These are phyloP conservation scores for Clupea harengus DNA, from an alignment of 2,113 vertebrate genomes.

Conservation along the genomic window DNA sequence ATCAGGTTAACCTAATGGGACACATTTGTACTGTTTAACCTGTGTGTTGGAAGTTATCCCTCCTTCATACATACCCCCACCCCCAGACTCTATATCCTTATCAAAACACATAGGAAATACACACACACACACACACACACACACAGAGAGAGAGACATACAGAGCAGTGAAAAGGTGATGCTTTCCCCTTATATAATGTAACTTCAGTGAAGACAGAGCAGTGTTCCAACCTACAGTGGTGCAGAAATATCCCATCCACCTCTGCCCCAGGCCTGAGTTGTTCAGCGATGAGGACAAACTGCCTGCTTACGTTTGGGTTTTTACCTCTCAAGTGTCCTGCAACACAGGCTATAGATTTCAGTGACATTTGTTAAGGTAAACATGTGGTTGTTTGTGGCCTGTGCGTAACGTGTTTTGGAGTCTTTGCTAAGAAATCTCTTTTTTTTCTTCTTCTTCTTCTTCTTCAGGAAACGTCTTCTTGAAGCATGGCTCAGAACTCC, in stretches of 20 bases:
- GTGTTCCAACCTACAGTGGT: not conserved
- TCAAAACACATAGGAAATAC: no score
- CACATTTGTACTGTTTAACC: not conserved
- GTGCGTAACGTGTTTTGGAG: not conserved
- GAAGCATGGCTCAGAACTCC: constrained; percentile 76
- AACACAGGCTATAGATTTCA: not conserved
- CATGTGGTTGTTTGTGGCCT: not conserved
- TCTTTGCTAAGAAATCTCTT: not conserved
- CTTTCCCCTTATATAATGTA: not conserved
- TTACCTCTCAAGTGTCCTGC: not conserved
- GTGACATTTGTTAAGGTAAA: not conserved
- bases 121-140: no score
- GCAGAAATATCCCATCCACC: not conserved
- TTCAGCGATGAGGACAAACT: not conserved
- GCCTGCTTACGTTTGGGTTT: not conserved
- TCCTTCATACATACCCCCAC: no score
- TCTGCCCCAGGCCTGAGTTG: not conserved
- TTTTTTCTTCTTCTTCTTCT: not conserved
- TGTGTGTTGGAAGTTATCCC: no score
- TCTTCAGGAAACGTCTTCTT: constrained; percentile 73
- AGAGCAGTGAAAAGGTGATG: not conserved
- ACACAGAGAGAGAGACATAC: no score
- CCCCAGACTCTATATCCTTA: no score
- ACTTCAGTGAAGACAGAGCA: not conserved
- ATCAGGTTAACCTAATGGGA: not conserved